Evolutionary conservation across 1,140 invertebrate genomes (phyloP).

Genomic region (Atta texana): DNA sequence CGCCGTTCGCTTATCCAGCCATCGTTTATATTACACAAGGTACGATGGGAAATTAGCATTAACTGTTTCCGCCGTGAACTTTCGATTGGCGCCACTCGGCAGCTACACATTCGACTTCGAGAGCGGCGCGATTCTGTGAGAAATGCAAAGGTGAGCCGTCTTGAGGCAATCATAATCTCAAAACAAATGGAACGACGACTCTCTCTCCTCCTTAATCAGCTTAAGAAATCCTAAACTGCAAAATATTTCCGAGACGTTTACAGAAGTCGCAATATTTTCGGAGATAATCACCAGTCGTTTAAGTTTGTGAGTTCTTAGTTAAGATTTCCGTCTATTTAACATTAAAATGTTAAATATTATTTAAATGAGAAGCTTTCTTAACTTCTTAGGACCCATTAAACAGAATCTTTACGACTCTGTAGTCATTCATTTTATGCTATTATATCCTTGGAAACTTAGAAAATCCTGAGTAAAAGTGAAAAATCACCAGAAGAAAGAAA

Average conservation of each 20-base stretch:
- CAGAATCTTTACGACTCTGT: neutral
- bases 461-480: neutral
- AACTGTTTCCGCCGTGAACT: constrained; percentile 52
- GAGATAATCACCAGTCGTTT: constrained; percentile 7
- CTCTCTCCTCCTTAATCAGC: neutral
- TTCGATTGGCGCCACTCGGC: constrained; percentile 37
- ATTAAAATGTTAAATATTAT: constrained; percentile 29
- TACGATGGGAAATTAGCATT: constrained; percentile 60
- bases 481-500: neutral
- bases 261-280: neutral
- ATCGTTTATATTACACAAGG: constrained; percentile 54
- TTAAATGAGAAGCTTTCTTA: constrained; percentile 2
- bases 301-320: neutral
- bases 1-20: constrained; percentile 39
- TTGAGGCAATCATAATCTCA: neutral
- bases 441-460: neutral
- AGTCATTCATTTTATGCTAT: constrained; percentile 8
- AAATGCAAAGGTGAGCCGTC: constrained; percentile 8
- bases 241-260: neutral
- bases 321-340: neutral
- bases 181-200: neutral
- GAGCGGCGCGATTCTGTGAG: neutral
- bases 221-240: constrained; percentile 5
- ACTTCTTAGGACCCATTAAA: neutral
- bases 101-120: neutral